phyloP scores from a whole-genome alignment of 2,113 vertebrate genomes.

The Amphiprion percula region DNA sequence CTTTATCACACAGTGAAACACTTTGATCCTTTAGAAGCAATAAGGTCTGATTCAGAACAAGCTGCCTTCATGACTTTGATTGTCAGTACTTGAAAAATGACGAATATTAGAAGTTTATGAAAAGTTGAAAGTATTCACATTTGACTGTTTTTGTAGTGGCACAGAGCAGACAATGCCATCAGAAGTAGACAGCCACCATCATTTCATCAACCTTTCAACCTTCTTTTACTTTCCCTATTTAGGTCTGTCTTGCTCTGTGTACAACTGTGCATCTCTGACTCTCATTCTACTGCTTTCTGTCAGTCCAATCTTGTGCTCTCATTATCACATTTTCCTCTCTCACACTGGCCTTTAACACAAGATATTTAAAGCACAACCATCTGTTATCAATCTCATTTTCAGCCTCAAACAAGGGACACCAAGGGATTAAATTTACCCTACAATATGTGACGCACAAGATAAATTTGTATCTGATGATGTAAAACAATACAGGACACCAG shows the following conservation, averaged over 20 bases:
- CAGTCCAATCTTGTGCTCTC: constrained; percentile 30
- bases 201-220: background rate
- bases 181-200: background rate
- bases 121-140: constrained; percentile 2
- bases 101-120: background rate
- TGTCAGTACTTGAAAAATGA: background rate
- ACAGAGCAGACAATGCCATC: background rate
- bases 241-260: background rate
- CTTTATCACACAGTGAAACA: background rate
- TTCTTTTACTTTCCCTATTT: background rate
- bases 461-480: constrained; percentile 57
- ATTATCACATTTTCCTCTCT: constrained; percentile 58
- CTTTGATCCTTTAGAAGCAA: background rate
- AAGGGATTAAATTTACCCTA: constrained; percentile 55
- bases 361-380: constrained; percentile 58
- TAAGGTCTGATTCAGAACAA: background rate
- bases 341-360: constrained; percentile 31
- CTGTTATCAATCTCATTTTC: constrained; percentile 64
- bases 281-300: constrained; percentile 24
- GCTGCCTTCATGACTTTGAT: constrained; percentile 2
- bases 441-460: constrained; percentile 43
- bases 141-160: background rate
- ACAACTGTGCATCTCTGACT: background rate
- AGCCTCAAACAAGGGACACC: constrained; percentile 45
- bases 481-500: constrained; percentile 64